Conservation (phyloP, 30 jellyfish, hydroid and myxozoan species). For the Turritopsis dohrnii region DNA sequence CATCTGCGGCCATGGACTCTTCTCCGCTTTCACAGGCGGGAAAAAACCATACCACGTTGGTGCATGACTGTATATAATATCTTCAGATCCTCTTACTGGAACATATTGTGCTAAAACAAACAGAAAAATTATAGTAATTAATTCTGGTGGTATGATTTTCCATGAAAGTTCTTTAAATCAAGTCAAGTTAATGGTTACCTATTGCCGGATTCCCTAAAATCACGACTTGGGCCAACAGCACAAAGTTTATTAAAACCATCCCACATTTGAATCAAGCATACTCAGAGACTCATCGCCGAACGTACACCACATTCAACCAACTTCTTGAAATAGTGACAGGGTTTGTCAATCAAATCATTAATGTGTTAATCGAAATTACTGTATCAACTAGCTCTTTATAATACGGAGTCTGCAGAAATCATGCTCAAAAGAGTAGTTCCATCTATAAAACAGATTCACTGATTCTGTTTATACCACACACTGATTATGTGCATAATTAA, state of each 20-base stretch:
- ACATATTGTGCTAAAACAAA: slow-evolving; percentile 1
- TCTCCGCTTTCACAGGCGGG: slow-evolving; percentile 2
- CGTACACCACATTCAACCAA: neutral
- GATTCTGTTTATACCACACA: neutral
- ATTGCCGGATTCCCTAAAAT: neutral
- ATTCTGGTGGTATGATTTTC: neutral
- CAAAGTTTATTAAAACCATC: neutral
- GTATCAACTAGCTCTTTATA: neutral
- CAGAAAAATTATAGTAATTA: neutral
- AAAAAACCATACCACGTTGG: slow-evolving; percentile 13
- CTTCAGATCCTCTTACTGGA: neutral
- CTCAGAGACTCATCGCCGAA: neutral
- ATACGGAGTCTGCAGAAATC: neutral
- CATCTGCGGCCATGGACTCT: slow-evolving; percentile 14
- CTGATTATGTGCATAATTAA: neutral
- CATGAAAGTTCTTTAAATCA: no score
- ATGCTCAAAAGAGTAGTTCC: neutral
- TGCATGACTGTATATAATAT: neutral
- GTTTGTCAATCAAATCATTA: neutral
- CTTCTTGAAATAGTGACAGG: neutral
- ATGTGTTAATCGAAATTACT: neutral
- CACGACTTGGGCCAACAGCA: neutral
- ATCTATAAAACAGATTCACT: neutral
- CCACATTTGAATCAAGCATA: neutral
- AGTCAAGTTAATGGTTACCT: neutral